phyloP scores from a whole-genome alignment of 2,888 invertebrate species.

The Athripsodes cinereus region DNA sequence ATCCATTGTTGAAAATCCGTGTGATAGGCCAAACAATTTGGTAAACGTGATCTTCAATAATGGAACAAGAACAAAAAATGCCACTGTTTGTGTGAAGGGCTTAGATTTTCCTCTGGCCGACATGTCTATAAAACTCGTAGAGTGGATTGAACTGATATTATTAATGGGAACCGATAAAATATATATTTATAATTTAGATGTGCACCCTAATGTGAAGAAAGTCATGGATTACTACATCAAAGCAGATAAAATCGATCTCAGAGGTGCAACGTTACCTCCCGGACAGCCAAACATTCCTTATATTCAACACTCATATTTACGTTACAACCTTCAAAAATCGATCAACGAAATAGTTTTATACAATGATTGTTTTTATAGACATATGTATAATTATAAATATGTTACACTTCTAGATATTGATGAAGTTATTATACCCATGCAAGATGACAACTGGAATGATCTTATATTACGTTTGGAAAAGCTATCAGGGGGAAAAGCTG shows the following conservation, averaged over 20 bases:
- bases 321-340: constrained; percentile 70
- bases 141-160: constrained; percentile 67
- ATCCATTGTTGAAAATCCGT: neutral
- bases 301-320: no score
- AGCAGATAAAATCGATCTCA: constrained; percentile 64
- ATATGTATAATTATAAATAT: constrained; percentile 83
- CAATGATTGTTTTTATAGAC: constrained; percentile 92
- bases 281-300: constrained; percentile 85
- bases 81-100: constrained; percentile 92
- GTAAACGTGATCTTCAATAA: constrained; percentile 65
- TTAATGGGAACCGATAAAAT: constrained; percentile 81
- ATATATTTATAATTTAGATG: constrained; percentile 82
- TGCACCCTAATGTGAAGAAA: constrained; percentile 87
- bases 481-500: neutral
- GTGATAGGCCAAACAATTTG: neutral
- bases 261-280: constrained; percentile 77
- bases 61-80: constrained; percentile 65
- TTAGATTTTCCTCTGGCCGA: neutral
- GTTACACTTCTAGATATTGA: constrained; percentile 87
- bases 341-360: constrained; percentile 93
- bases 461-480: neutral
- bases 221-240: constrained; percentile 63
- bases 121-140: neutral
- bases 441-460: constrained; percentile 61
- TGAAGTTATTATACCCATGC: constrained; percentile 87